Conservation (phyloP, 2,113 vertebrate genomes). For the Sinocyclocheilus rhinocerous region DNA sequence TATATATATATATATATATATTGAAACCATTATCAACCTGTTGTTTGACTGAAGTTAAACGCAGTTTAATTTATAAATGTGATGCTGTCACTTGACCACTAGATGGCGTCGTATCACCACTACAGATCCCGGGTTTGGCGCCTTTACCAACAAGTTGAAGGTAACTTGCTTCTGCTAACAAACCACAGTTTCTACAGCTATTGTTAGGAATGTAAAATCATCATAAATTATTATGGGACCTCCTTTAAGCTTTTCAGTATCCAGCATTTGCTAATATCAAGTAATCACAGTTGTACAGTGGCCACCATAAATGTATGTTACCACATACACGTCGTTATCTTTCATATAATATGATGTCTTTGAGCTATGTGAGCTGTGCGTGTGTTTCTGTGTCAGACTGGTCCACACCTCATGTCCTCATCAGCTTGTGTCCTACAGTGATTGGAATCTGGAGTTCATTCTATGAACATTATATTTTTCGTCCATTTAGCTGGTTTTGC, state of each 20-base stretch:
- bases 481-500: neutral
- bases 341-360: neutral
- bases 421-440: neutral
- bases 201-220: neutral
- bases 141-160: neutral
- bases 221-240: too few species aligned
- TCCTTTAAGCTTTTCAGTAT: neutral
- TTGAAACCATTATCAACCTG: too few species aligned
- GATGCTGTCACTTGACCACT: slow-evolving; percentile 50
- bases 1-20: too few species aligned
- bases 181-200: neutral
- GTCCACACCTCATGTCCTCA: neutral
- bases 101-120: slow-evolving; percentile 60
- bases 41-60: neutral
- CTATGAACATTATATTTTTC: neutral
- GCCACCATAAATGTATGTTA: too few species aligned
- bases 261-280: neutral
- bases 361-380: neutral
- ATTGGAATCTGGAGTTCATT: neutral
- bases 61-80: neutral
- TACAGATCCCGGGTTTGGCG: neutral
- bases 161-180: neutral
- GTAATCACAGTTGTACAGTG: neutral
- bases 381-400: neutral
- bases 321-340: neutral